A percentile compares a stretch with the other conserved stretches of the same genome.
Conservation (phyloP, 2,888 invertebrate species). For the Helobdella robusta region DNA sequence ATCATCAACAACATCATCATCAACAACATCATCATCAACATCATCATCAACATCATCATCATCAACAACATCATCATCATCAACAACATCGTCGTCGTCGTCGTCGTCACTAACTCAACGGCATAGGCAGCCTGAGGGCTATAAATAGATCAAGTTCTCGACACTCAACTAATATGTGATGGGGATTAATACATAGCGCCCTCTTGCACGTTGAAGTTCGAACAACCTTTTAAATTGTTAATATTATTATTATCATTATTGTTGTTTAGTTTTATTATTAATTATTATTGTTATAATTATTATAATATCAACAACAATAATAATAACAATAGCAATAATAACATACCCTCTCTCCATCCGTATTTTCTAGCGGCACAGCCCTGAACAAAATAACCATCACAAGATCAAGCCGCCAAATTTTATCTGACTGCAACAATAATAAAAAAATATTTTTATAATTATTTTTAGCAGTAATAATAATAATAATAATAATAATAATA, state of each 20-base stretch:
- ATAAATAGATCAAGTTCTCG: constrained; percentile 19
- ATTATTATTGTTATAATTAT: too few relatives aligned
- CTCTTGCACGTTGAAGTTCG: neutral
- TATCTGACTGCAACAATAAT: constrained; percentile 5
- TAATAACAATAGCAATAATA: too few relatives aligned
- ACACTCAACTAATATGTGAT: constrained; percentile 16
- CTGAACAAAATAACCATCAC: constrained; percentile 17
- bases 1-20: neutral
- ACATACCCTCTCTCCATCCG: constrained; percentile 23
- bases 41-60: constrained; percentile 3
- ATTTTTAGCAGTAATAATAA: neutral
- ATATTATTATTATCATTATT: too few relatives aligned
- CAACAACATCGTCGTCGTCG: neutral
- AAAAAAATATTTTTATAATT: neutral
- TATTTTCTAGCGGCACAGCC: constrained; percentile 19
- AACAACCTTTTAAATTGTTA: too few relatives aligned
- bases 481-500: neutral
- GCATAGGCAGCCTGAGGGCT: neutral
- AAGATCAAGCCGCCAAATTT: constrained; percentile 23
- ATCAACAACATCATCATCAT: neutral
- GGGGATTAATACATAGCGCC: constrained; percentile 18
- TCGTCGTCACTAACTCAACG: neutral
- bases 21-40: neutral
- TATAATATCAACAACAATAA: too few relatives aligned
- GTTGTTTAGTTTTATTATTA: too few relatives aligned